Base-by-base conservation (phyloP, 2,113 vertebrate species). In the Chunga burmeisteri region DNA sequence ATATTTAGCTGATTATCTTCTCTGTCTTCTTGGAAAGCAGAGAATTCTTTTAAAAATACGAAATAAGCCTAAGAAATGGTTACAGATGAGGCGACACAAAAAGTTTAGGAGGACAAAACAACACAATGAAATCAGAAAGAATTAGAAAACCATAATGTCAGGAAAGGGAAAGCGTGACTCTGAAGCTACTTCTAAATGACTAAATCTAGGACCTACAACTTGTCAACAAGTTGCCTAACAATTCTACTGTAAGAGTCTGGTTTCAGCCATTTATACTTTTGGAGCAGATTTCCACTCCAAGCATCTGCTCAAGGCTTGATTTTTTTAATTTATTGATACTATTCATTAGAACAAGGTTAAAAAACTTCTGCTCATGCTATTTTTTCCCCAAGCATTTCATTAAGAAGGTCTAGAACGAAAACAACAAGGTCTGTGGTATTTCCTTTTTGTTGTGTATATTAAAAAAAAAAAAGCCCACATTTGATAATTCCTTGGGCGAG, bases 281-380 rank as follows among this genome's bases (percentile, higher is more conserved):
- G 46, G 38, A 38, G 38, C 38, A 38, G 38, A 70, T 62, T 82
- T 77, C 14, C n/a, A 62, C n/a, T 56, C 8, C n/a, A 91, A 70
- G 66, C 59, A 65, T 83, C 82, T 96, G 68, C 42, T 73, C 40
- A 78, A 73, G 42, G 46, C 59, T 81, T 62, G 55, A 46, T 49
- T 79, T 74, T 90, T 86, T 84, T 74, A 16, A 62, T 89, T 91
- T 55, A 74, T 58, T 67, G 65, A 93, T 86, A 84, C 20, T 46
- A 47, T 81, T 86, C 58, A 95, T 87, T 74, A 95, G 73, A 95
- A 81, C 11, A 81, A 93, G 14, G 19, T 62, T 83, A 77, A 94
- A 91, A 93, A 93, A 94, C 92, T 8, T 67, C 40, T 77, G 27
- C 67, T 72, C 0, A 17, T 49, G 47, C 44, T 67, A 93, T 59